A percentile compares a stretch with the other conserved stretches of the same genome.
These are phyloP conservation scores for Gymnocephalus cernua DNA, from an alignment of 2,113 vertebrate genomes.

Conservation along the genomic window DNA sequence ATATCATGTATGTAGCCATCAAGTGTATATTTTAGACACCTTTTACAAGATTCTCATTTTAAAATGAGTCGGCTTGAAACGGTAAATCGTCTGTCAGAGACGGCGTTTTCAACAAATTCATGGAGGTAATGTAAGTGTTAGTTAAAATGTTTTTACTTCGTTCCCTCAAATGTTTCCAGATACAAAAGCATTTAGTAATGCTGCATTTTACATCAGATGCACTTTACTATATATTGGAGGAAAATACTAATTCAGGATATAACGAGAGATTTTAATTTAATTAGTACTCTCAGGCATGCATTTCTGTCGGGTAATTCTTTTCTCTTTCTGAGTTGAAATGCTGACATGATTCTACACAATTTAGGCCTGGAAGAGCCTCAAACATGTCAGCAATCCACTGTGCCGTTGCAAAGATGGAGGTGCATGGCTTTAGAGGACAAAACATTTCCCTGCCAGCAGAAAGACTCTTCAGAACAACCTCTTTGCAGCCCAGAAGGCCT, in stretches of 20 bases:
- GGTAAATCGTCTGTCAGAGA: not conserved
- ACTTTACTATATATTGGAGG: conserved; percentile 8
- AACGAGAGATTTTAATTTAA: conserved; percentile 49
- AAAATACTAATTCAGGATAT: conserved; percentile 35
- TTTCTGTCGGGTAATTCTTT: conserved; percentile 63
- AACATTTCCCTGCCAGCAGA: conserved; percentile 76
- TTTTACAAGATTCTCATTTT: not conserved
- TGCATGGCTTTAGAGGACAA: conserved; percentile 73
- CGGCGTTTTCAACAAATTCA: not conserved
- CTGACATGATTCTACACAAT: conserved; percentile 57
- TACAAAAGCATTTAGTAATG: not conserved
- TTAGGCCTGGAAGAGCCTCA: conserved; percentile 66
- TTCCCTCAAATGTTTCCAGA: not conserved
- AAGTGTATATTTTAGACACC: too few relatives aligned
- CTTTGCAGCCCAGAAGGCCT: conserved; percentile 74
- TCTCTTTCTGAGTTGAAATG: conserved; percentile 54
- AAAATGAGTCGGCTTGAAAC: not conserved
- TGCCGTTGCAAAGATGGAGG: conserved; percentile 64
- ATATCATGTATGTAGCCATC: too few relatives aligned
- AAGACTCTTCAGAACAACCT: conserved; percentile 75
- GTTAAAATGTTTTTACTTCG: not conserved
- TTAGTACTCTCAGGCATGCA: conserved; percentile 54
- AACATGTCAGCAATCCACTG: conserved; percentile 76
- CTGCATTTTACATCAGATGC: conserved; percentile 12
- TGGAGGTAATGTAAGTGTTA: not conserved